Evolutionary conservation across 2,797 vertebrate genomes (phyloP).

Genomic region (Mus caroli): DNA sequence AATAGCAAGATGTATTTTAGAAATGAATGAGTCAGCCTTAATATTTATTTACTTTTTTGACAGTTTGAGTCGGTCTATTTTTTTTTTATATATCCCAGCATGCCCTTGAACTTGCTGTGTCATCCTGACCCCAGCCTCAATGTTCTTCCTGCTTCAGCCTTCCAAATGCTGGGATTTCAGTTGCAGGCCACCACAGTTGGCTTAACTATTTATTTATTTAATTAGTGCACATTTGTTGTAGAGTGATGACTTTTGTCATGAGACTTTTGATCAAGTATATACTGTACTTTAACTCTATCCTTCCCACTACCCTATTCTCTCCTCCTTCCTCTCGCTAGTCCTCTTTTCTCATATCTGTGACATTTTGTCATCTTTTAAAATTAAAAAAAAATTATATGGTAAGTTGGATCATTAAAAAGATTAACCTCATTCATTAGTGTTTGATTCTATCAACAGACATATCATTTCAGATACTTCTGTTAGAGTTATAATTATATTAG

Average conservation of each 20-base stretch:
- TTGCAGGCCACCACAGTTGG: background rate
- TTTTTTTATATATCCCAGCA: background rate
- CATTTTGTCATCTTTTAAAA: constrained; percentile 55
- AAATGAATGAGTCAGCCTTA: constrained; percentile 38
- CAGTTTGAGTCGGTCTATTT: background rate
- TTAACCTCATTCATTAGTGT: constrained; percentile 19
- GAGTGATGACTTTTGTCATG: background rate
- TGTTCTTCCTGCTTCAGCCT: background rate
- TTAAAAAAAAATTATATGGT: constrained; percentile 25
- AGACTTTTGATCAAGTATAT: background rate
- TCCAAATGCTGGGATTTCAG: background rate
- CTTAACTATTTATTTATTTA: constrained; percentile 39
- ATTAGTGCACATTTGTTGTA: background rate
- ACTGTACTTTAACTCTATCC: background rate
- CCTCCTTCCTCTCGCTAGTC: background rate
- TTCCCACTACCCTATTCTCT: background rate
- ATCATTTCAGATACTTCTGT: constrained; percentile 29
- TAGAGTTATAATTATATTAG: constrained; percentile 53
- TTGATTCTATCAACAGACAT: constrained; percentile 38
- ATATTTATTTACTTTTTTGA: background rate
- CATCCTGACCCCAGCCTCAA: background rate
- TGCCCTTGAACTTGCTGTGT: background rate
- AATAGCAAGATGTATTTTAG: background rate
- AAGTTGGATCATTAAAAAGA: constrained; percentile 53
- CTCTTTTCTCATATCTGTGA: background rate